Percentiles rank a stretch among this genome's conserved stretches.
These are phyloP conservation scores for Drosophila algonquin DNA, from an alignment of 2,888 invertebrate species.

Conservation along the genomic window DNA sequence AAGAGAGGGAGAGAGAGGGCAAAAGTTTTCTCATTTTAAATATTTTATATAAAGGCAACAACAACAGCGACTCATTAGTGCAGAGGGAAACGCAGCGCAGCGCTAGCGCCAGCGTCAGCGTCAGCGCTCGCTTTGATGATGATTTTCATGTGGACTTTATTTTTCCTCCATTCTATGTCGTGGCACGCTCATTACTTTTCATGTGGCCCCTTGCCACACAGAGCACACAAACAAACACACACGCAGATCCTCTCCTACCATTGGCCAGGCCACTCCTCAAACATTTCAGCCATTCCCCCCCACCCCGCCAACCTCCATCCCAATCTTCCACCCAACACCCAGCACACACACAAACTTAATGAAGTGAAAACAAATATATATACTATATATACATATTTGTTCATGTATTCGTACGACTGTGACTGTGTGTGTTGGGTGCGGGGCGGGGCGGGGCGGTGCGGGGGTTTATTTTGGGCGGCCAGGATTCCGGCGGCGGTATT, in stretches of 20 bases:
- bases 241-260: background rate
- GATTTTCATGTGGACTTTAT: conserved; percentile 50
- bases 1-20: conserved; percentile 45
- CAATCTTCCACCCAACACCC: conserved; percentile 6
- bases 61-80: conserved; percentile 71
- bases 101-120: background rate
- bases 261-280: background rate
- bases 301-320: background rate
- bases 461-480: conserved; percentile 8
- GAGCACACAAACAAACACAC: conserved; percentile 31
- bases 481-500: conserved; percentile 20
- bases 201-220: conserved; percentile 44
- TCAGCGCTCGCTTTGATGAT: conserved; percentile 68
- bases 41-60: conserved; percentile 59
- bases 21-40: conserved; percentile 79
- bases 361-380: conserved; percentile 75
- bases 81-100: conserved; percentile 59
- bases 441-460: conserved; percentile 14
- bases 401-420: conserved; percentile 16
- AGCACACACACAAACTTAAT: conserved; percentile 64
- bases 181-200: conserved; percentile 76
- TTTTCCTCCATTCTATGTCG: conserved; percentile 67
- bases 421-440: conserved; percentile 15
- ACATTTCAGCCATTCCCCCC: background rate
- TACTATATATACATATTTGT: background rate